Percentiles rank a stretch among this genome's conserved stretches.
phyloP scores from a whole-genome alignment of 2,797 vertebrate genomes.

The Odontamblyopus rebecca region DNA sequence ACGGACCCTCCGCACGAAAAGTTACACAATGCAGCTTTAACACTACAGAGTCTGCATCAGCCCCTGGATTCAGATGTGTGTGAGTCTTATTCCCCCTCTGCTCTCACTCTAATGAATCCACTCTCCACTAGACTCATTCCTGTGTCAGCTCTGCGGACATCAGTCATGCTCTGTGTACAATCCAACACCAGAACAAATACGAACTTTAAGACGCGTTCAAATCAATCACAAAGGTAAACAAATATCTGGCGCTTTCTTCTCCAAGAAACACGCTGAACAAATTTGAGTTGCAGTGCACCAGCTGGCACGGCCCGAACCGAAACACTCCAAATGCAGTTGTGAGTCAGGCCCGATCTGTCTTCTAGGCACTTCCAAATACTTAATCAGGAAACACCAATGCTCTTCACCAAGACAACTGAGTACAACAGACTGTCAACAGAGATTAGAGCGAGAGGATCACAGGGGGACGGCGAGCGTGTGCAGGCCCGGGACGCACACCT shows the following conservation, averaged over 20 bases:
- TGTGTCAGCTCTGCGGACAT: slow-evolving; percentile 50
- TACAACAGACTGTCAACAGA: slow-evolving; percentile 47
- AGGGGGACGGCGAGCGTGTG: slow-evolving; percentile 9
- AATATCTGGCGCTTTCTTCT: slow-evolving; percentile 54
- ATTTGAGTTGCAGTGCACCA: slow-evolving; percentile 22
- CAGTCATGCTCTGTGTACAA: slow-evolving; percentile 40
- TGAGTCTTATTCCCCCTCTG: background rate
- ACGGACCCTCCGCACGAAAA: too few relatives aligned
- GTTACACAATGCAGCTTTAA: too few relatives aligned
- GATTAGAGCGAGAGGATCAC: slow-evolving; percentile 13
- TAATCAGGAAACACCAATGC: slow-evolving; percentile 18
- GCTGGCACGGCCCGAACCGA: slow-evolving; percentile 17
- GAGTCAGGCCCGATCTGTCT: slow-evolving; percentile 18
- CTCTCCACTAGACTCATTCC: slow-evolving; percentile 19
- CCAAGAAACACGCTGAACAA: slow-evolving; percentile 43
- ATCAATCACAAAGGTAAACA: slow-evolving; percentile 68
- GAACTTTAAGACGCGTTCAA: slow-evolving; percentile 21
- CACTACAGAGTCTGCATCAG: background rate
- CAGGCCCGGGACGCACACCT: slow-evolving; percentile 36
- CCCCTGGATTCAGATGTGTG: background rate
- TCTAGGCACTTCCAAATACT: slow-evolving; percentile 18
- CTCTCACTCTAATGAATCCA: slow-evolving; percentile 12
- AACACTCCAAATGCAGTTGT: slow-evolving; percentile 23
- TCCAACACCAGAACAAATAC: slow-evolving; percentile 39
- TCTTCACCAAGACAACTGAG: slow-evolving; percentile 34